Base-by-base conservation (phyloP, 2,113 vertebrate genomes). In the Dolichotis patagonum region DNA sequence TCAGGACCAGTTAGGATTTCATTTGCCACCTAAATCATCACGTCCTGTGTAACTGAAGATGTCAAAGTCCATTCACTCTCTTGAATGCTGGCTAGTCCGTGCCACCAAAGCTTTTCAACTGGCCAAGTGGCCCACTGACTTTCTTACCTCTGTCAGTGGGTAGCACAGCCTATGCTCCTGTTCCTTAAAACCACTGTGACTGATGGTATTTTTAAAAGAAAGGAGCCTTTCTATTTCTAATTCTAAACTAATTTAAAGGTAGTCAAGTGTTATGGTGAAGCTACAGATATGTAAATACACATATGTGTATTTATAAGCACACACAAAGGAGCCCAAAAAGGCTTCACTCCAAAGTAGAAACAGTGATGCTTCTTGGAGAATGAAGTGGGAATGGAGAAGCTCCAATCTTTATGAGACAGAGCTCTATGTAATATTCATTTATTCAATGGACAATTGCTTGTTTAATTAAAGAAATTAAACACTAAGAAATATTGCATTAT, bases 401-500 rank as follows among this genome's bases (percentile, higher is more conserved):
- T 35, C 69, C 43, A 38, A 2, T 52, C 24, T 96, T 67, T 87
- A 56, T 54, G 56, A 96, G 67, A 78, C 62, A 38, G 67, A 80
- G 83, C 93, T 96, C 7, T 80, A 5, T 49, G 26, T 24, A 67
- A 75, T 86, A 73, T 91, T 89, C 46, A 38, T 84, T 85, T 91
- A 90, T 96, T 82, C 90, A 92, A 3, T 46, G 81, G 90, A 95
- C 88, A 95, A 75, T 87, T 95, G 75, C 90, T 97, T 96, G 46
- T 94, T 95, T 96, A 97, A 97, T 96, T 97, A 91, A 88, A 97
- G 60, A 96, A 93, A 94, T 96, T 96, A 95, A 97, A 96, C 67
- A 96, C 62, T 49, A 92, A 90, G 90, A 95, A 96, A 90, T 96
- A 92, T 32, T 30, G 1, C 90, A 9, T 83, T 90, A 81, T 84